phyloP scores from a whole-genome alignment of 2,113 vertebrate genomes.

The Orycteropus afer region DNA sequence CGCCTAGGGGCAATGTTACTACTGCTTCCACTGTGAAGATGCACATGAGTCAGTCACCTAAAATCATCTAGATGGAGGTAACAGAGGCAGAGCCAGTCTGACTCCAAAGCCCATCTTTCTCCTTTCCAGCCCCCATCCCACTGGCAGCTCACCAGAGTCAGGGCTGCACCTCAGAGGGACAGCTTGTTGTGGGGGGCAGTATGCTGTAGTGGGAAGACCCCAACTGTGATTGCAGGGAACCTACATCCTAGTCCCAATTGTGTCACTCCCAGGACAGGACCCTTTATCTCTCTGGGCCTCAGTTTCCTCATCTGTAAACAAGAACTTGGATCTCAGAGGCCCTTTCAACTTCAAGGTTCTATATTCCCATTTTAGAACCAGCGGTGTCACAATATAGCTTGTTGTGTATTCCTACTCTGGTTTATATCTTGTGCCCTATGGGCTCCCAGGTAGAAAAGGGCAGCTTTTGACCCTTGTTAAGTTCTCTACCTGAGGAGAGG shows the following conservation, averaged over 20 bases:
- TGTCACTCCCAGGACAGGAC: not conserved
- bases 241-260: not conserved
- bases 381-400: not conserved
- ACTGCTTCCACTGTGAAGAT: not conserved
- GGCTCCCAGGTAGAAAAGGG: not conserved
- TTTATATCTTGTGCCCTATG: not conserved
- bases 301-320: not conserved
- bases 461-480: not conserved
- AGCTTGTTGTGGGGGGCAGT: not conserved
- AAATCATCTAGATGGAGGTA: not conserved
- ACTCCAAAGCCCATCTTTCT: not conserved
- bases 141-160: rapidly evolving
- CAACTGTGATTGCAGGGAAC: no score
- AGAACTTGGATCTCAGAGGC: not conserved
- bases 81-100: not conserved
- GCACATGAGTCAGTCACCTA: not conserved
- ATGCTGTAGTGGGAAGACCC: not conserved
- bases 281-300: not conserved
- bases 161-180: no score
- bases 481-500: not conserved
- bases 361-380: not conserved
- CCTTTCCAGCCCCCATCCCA: not conserved
- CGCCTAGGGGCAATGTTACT: not conserved
- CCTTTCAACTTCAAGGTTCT: not conserved
- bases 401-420: rapidly evolving